Conservation (phyloP, 2,113 vertebrate genomes). For the Thamnaconus septentrionalis region DNA sequence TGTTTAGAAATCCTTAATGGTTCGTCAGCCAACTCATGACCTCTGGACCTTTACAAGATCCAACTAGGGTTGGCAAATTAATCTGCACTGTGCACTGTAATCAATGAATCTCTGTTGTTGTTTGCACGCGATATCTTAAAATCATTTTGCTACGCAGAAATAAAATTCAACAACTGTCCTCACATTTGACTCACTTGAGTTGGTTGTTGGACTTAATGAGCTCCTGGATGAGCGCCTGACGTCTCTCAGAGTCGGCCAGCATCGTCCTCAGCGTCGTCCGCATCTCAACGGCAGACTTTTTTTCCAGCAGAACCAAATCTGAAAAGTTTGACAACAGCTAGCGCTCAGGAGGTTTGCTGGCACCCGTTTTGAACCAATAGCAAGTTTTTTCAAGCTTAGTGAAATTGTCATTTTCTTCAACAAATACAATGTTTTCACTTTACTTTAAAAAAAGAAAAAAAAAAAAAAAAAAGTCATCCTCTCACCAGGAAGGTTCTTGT, state of each 20-base stretch:
- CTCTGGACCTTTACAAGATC: too few species aligned
- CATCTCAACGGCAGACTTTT: slow-evolving; percentile 76
- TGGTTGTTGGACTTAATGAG: slow-evolving; percentile 82
- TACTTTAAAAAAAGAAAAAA: background rate
- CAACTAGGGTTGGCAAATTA: too few species aligned
- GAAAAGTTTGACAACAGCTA: slow-evolving; percentile 1
- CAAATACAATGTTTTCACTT: too few species aligned
- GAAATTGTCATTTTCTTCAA: background rate
- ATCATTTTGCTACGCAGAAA: background rate
- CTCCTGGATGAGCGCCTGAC: slow-evolving; percentile 82
- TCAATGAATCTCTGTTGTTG: too few species aligned
- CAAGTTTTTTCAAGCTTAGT: background rate
- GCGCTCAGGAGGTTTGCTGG: background rate
- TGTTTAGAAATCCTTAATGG: too few species aligned
- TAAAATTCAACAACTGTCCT: background rate
- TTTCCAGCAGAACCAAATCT: slow-evolving; percentile 84
- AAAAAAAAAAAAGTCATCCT: too few species aligned
- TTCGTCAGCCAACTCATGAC: too few species aligned
- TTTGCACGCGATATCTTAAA: too few species aligned
- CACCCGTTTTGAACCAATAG: background rate
- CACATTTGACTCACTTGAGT: slow-evolving; percentile 75
- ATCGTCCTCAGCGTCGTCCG: slow-evolving; percentile 78
- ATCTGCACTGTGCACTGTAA: too few species aligned
- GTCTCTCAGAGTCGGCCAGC: slow-evolving; percentile 80
- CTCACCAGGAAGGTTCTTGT: slow-evolving; percentile 76